Evolutionary conservation across 2,797 vertebrate genomes (phyloP), one percentile per base, ranked within the genome.

Genomic region (Tinamus major): DNA sequence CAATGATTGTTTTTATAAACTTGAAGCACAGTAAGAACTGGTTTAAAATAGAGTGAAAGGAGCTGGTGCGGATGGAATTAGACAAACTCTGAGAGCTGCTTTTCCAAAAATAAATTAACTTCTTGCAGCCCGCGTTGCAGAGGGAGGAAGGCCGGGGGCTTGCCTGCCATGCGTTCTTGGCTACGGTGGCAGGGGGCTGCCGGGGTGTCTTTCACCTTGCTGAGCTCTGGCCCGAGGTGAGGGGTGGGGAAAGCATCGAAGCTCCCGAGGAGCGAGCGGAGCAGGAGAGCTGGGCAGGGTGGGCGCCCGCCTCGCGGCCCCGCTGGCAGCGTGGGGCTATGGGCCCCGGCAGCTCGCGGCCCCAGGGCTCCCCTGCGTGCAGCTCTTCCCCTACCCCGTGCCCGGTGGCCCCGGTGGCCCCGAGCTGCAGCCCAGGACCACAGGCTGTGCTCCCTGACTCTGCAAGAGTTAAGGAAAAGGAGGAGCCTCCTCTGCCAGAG

Each of bases 51-150:
- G 92, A 96, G 90, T 74, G 92, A 90, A 97, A 90, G 42, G 90
- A 96, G 89, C 87, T 92, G 90, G 90, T 95, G 96, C 76, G 90
- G 86, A 92, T 95, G 93, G 95, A 95, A 94, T 96, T 87, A 95
- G 95, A 92, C 92, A 94, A 94, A 95, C 92, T 94, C 95, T 2
- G 87, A 79, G 92, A 89, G 94, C 95, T 55, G 95, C 89, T 97
- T 96, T 93, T 96, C 95, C 93, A 93, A 94, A 94, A 93, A 92
- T 89, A 94, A 95, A 86, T 96, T 96, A 96, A 96, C 96, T 96
- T 96, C 92, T 96, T 96, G 85, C 93, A 92, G 95, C 94, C 95
- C 95, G 94, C 42, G 48, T 75, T 78, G 85, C 79, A 89, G 78
- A 35, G 80, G 65, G 29, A 19, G 33, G 64, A 39, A 53, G 46